phyloP scores from a whole-genome alignment of 2,888 invertebrate genomes.

The Morpho achilles region DNA sequence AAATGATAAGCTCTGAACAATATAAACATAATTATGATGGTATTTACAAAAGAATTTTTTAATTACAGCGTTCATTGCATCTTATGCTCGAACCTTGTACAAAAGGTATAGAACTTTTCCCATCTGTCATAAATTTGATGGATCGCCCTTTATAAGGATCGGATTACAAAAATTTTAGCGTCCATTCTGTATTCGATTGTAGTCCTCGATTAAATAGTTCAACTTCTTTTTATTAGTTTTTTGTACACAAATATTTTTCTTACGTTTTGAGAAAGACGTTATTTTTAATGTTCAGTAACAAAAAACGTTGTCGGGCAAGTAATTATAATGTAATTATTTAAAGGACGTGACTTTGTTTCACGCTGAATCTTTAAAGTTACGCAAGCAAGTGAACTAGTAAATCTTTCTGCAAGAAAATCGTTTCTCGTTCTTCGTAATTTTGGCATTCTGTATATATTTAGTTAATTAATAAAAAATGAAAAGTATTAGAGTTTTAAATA shows the following conservation, averaged over 20 bases:
- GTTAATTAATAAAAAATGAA: too few species aligned
- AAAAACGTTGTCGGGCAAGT: too few species aligned
- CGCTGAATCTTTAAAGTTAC: too few species aligned
- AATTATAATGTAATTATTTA: too few species aligned
- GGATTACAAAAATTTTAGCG: constrained; percentile 70
- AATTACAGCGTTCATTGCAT: constrained; percentile 25
- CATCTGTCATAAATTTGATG: constrained; percentile 68
- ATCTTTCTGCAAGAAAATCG: too few species aligned
- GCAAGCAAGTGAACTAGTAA: too few species aligned
- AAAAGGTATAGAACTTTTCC: constrained; percentile 46
- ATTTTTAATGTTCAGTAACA: too few species aligned
- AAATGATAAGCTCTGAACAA: too few species aligned
- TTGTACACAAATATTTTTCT: constrained; percentile 24
- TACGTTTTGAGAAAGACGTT: not conserved
- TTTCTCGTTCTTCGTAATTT: too few species aligned
- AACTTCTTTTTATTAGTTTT: constrained; percentile 36
- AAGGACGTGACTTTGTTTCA: too few species aligned
- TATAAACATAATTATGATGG: not conserved
- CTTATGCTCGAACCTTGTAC: constrained; percentile 26
- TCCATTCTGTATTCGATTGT: constrained; percentile 58
- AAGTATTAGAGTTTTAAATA: too few species aligned
- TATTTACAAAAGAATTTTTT: constrained; percentile 20
- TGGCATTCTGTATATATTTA: too few species aligned
- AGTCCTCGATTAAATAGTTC: constrained; percentile 65
- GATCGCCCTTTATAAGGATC: constrained; percentile 59